Conservation (phyloP, 64 coral and sea anemone genomes). For the Dendrophyllia cribrosa region DNA sequence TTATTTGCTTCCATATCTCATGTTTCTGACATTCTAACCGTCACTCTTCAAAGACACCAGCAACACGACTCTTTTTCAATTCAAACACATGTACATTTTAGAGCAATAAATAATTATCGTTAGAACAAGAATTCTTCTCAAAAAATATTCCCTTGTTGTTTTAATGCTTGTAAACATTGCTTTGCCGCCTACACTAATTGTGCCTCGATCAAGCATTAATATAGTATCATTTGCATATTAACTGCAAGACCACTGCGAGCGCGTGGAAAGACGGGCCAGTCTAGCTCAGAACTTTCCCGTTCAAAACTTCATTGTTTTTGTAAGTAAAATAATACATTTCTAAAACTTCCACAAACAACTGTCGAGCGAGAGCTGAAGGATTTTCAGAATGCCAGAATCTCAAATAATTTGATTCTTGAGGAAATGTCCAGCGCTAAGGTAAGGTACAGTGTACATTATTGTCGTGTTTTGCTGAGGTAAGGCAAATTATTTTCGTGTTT, state of each 20-base stretch:
- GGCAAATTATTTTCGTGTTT: no score
- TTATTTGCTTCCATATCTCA: background rate
- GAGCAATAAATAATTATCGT: background rate
- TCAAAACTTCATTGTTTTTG: background rate
- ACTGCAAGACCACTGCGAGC: background rate
- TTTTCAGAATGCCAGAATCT: no score
- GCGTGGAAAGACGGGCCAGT: background rate
- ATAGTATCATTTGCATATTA: background rate
- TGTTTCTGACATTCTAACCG: background rate
- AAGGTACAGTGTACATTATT: no score
- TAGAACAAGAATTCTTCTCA: background rate
- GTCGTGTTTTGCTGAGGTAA: no score
- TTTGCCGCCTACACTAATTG: background rate
- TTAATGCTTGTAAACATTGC: background rate
- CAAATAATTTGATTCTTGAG: no score
- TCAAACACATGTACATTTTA: no score
- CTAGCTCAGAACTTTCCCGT: background rate
- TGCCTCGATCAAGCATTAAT: background rate
- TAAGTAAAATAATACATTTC: background rate
- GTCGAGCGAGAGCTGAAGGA: no score
- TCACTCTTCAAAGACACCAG: background rate
- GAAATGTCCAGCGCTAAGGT: no score
- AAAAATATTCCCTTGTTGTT: background rate
- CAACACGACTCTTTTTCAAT: no score
- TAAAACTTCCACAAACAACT: no score